Percentiles rank a stretch among this genome's conserved stretches.
Evolutionary conservation across 2,113 vertebrate species (phyloP).

Genomic region (Uropsilus gracilis): DNA sequence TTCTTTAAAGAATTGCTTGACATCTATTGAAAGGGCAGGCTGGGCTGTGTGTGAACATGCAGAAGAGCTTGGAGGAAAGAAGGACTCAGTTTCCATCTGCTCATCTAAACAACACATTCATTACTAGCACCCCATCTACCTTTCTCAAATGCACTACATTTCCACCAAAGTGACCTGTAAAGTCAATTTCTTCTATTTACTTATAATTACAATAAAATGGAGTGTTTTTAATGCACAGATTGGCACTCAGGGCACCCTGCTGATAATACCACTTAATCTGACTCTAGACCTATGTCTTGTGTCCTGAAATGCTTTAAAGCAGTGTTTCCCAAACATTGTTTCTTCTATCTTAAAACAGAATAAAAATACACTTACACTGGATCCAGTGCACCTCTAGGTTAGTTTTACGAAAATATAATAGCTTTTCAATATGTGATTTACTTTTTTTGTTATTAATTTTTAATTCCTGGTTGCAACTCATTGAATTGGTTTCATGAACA

Average conservation of each 20-base stretch:
- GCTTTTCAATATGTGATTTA: background rate
- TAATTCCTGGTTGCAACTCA: background rate
- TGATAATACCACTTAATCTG: background rate
- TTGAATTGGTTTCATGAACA: constrained; percentile 24
- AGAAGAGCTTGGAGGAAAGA: background rate
- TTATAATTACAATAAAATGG: background rate
- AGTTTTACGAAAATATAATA: constrained; percentile 42
- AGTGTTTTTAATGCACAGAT: background rate
- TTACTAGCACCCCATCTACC: background rate
- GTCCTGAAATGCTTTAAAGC: background rate
- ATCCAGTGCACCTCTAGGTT: background rate
- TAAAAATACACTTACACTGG: background rate
- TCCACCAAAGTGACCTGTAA: background rate
- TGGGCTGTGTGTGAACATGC: background rate
- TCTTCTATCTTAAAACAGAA: background rate
- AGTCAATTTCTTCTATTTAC: background rate
- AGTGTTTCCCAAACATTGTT: constrained; percentile 22
- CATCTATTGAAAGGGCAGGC: background rate
- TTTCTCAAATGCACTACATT: background rate
- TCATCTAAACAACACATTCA: background rate
- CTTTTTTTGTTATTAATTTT: background rate
- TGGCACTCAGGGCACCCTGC: background rate
- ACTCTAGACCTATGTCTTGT: background rate
- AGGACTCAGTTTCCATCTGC: background rate
- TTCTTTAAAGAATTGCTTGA: constrained; percentile 14